Conservation (phyloP, 2,797 vertebrate species). For the Pipistrellus nathusii region DNA sequence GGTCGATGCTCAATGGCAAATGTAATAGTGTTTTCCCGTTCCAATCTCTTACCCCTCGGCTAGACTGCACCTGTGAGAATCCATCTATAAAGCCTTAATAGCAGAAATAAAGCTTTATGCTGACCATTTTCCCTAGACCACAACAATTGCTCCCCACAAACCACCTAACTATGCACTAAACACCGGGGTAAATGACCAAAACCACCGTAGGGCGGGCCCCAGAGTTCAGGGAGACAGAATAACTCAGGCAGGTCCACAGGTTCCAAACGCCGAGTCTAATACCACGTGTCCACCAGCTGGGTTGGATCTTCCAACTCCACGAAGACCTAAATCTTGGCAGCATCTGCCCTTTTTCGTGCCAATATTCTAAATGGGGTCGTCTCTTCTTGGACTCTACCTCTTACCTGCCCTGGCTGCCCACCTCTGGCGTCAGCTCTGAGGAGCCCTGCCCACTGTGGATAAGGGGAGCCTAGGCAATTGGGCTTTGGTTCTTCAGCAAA, state of each 20-base stretch:
- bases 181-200: not conserved
- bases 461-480: not conserved
- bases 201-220: not conserved
- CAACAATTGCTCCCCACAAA: not conserved
- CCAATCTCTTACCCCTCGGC: not conserved
- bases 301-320: not conserved
- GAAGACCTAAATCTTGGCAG: not conserved
- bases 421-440: not conserved
- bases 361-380: not conserved
- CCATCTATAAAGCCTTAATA: constrained; percentile 50
- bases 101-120: constrained; percentile 51
- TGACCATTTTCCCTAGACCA: constrained; percentile 36
- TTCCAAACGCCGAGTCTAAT: not conserved
- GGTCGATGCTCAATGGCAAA: not conserved
- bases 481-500: constrained; percentile 14
- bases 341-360: not conserved
- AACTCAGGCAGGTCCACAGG: not conserved
- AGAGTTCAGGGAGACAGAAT: not conserved
- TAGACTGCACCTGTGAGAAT: not conserved
- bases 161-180: not conserved
- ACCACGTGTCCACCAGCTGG: not conserved
- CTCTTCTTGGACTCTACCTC: not conserved
- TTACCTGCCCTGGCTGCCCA: not conserved
- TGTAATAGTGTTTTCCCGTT: not conserved
- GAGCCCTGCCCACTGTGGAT: not conserved